These are phyloP conservation scores for Reticulitermes lucifugus DNA, from an alignment of 2,888 invertebrate species.

Conservation along the genomic window DNA sequence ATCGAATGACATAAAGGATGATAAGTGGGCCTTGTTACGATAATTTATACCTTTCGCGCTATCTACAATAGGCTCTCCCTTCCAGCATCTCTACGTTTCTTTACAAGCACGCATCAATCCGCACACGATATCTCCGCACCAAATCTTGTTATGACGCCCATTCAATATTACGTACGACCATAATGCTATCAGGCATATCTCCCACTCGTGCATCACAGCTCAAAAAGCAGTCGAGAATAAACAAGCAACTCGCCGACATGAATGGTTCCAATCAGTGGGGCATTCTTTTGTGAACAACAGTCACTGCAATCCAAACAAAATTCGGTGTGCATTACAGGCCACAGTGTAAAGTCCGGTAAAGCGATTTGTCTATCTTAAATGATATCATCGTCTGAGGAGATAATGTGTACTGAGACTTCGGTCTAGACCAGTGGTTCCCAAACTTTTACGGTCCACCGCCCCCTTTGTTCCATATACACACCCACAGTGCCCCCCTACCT, in stretches of 20 bases:
- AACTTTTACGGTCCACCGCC: too few species aligned
- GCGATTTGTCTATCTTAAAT: too few species aligned
- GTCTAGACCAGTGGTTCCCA: too few species aligned
- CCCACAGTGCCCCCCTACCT: too few species aligned
- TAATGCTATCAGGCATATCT: background rate
- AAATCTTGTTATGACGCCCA: background rate
- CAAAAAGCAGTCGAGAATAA: background rate
- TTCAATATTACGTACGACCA: background rate
- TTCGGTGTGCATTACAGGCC: background rate
- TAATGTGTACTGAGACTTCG: too few species aligned
- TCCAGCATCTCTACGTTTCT: background rate
- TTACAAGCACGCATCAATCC: background rate
- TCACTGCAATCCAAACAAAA: background rate
- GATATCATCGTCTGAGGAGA: too few species aligned
- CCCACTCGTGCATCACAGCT: background rate
- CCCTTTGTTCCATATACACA: too few species aligned
- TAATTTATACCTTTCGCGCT: slow-evolving; percentile 1
- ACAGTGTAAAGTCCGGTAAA: background rate
- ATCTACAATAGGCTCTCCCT: background rate
- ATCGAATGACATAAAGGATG: background rate
- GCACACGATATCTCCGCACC: background rate
- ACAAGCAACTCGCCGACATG: background rate
- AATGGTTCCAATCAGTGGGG: background rate
- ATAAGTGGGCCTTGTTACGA: background rate
- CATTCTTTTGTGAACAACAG: background rate